Conservation (phyloP, 1,140 invertebrate species). For the Neodiprion pinetum region DNA sequence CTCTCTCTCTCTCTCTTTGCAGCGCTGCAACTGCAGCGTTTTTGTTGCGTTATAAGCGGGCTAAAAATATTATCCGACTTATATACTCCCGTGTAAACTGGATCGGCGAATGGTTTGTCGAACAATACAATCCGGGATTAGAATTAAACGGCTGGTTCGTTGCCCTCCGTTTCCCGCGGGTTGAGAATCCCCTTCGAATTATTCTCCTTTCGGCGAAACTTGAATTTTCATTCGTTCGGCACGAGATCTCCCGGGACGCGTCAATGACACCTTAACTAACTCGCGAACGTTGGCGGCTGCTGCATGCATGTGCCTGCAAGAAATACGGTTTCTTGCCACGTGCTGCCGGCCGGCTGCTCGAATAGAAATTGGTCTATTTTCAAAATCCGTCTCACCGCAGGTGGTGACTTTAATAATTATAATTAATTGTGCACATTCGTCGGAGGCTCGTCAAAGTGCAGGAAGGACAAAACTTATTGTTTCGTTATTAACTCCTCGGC, state of each 20-base stretch:
- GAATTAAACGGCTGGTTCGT: background rate
- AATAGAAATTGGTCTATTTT: conserved; percentile 36
- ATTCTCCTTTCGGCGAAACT: too few relatives aligned
- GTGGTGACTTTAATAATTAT: background rate
- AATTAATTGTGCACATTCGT: too few relatives aligned
- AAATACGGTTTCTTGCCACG: conserved; percentile 51
- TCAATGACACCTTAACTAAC: conserved; percentile 41
- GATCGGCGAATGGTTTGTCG: background rate
- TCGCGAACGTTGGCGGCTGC: background rate
- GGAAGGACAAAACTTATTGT: background rate
- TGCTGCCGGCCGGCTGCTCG: conserved; percentile 31
- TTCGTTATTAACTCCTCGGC: background rate
- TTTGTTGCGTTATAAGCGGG: background rate
- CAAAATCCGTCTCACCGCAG: conserved; percentile 29
- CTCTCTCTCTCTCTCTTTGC: background rate
- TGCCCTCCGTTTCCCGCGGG: too few relatives aligned
- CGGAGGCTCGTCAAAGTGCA: too few relatives aligned
- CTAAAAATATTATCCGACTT: background rate
- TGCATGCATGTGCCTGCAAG: conserved; percentile 21
- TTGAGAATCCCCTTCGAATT: too few relatives aligned
- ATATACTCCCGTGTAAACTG: background rate
- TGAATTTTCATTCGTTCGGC: background rate
- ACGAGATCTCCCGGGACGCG: conserved; percentile 25
- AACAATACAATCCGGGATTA: background rate
- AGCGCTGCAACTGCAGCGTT: background rate